Evolutionary conservation across 2,797 vertebrate species (phyloP).

Genomic region (Phataginus tetradactyla): DNA sequence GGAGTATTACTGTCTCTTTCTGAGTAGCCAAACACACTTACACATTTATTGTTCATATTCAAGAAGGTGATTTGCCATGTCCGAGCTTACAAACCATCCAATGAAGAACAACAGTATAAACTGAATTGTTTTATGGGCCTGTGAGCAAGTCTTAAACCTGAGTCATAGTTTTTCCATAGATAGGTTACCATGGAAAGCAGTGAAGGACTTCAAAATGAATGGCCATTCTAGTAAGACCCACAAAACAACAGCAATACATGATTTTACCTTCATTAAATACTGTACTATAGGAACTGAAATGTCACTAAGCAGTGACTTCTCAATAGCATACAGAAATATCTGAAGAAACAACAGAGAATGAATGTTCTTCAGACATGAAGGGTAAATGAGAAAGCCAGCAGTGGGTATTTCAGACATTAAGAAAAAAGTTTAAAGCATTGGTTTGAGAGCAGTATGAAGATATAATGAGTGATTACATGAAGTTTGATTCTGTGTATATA

Average conservation of each 20-base stretch:
- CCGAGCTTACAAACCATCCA: not conserved
- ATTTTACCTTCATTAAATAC: constrained; percentile 56
- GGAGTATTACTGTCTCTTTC: not conserved
- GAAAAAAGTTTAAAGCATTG: not conserved
- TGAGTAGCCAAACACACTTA: not conserved
- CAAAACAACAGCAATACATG: not conserved
- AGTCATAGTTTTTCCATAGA: not conserved
- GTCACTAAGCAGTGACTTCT: not conserved
- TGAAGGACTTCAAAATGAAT: not conserved
- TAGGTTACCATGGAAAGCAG: not conserved
- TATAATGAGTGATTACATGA: not conserved
- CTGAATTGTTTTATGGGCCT: not conserved
- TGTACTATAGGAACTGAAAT: constrained; percentile 26
- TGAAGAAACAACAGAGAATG: not conserved
- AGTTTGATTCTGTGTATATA: not conserved
- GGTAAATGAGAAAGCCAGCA: not conserved
- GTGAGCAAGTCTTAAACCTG: constrained; percentile 1
- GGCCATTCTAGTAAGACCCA: not conserved
- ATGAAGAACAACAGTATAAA: not conserved
- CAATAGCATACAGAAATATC: not conserved
- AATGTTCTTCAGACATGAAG: not conserved
- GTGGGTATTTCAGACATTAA: not conserved
- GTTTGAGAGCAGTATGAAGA: not conserved
- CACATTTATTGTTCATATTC: not conserved
- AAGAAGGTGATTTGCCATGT: not conserved